A percentile compares a stretch with the other conserved stretches of the same genome.
Conservation (phyloP, 2,888 invertebrate species). For the Trachelus tabidus region DNA sequence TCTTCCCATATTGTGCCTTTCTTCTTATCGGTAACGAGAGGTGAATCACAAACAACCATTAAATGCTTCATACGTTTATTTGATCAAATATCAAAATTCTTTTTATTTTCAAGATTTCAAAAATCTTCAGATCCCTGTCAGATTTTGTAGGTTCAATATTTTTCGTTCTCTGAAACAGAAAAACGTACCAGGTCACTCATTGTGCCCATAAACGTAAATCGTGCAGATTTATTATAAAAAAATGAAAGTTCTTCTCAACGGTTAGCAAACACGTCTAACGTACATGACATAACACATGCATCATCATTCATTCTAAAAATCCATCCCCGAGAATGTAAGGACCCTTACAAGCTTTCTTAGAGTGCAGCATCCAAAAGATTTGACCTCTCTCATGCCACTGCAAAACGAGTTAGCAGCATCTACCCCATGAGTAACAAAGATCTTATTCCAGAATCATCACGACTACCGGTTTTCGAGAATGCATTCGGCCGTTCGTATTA, state of each 20-base stretch:
- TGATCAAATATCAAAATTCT: not conserved
- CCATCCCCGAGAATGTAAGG: not conserved
- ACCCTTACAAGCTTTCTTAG: slow-evolving; percentile 3
- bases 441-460: not conserved
- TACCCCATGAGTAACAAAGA: not conserved
- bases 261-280: not conserved
- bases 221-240: too few relatives aligned
- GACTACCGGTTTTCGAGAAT: not conserved
- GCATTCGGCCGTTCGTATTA: not conserved
- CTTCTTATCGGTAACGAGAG: not conserved
- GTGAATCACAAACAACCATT: not conserved
- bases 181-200: not conserved
- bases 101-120: not conserved
- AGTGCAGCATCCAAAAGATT: slow-evolving; percentile 22
- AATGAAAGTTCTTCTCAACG: not conserved
- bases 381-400: slow-evolving; percentile 34
- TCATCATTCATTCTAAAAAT: not conserved
- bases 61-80: not conserved
- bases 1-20: not conserved
- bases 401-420: slow-evolving; percentile 10
- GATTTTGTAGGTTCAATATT: not conserved
- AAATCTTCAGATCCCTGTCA: not conserved
- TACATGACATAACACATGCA: not conserved
- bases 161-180: not conserved
- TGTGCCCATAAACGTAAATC: not conserved